Percentiles rank a stretch among this genome's conserved stretches.
phyloP scores from a whole-genome alignment of 1,140 invertebrate species.

The Apis florea region DNA sequence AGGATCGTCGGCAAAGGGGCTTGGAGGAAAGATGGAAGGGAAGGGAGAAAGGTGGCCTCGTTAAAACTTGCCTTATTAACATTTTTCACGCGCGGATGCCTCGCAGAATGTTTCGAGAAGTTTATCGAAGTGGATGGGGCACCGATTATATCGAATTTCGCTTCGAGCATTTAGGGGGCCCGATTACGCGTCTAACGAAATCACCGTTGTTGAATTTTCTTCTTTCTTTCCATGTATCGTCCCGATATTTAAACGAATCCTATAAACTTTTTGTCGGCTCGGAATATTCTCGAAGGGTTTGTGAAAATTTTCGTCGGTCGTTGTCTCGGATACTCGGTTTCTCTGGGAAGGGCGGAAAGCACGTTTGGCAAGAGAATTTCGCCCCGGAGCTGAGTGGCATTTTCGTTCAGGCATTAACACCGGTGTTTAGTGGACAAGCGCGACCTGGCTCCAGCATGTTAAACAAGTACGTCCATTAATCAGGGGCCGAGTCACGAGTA shows the following conservation, averaged over 20 bases:
- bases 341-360: background rate
- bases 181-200: too few species aligned
- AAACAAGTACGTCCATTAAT: constrained; percentile 75
- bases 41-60: constrained; percentile 63
- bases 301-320: background rate
- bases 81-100: constrained; percentile 77
- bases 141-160: constrained; percentile 50
- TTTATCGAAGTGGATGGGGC: constrained; percentile 70
- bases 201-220: too few species aligned
- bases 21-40: constrained; percentile 1
- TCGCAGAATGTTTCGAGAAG: constrained; percentile 72
- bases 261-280: too few species aligned
- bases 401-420: constrained; percentile 68
- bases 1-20: constrained; percentile 12
- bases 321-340: constrained; percentile 4
- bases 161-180: background rate
- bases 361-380: constrained; percentile 33
- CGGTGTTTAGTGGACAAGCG: constrained; percentile 70
- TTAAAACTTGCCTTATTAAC: constrained; percentile 79
- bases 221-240: too few species aligned
- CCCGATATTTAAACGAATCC: too few species aligned
- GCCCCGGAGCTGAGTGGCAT: constrained; percentile 37
- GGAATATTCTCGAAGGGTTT: background rate
- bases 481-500: constrained; percentile 71
- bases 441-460: constrained; percentile 66